Base-by-base conservation (phyloP, 2,797 vertebrate species). In the Ptychobarbus kaznakovi region DNA sequence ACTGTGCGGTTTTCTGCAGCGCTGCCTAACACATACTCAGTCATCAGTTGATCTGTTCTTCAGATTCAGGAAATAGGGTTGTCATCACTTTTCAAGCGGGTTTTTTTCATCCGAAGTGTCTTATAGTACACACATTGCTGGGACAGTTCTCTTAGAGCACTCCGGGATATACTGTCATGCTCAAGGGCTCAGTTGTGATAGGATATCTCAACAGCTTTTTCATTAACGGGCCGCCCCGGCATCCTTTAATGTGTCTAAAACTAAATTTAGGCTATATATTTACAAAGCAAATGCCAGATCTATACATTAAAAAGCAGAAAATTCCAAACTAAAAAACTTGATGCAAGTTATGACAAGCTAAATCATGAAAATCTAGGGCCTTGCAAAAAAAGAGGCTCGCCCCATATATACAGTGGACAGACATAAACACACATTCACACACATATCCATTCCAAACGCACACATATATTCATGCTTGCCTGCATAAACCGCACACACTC, bases 331-430 rank as follows among this genome's bases (percentile, higher is more conserved):
- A 98, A 97, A 98, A 95, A 99, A 99, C 98, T 99, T 99, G 98
- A 99, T 99, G 98, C 98, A 99, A 99, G 98, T 99, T 97, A 98
- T 97, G 97, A 97, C 95, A 96, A 97, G 94, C 93, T 93, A 97
- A 96, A 95, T 95, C 92, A 95, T 96, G 95, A 94, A 96, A 92
- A 95, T 94, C 93, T 93, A 94, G 94, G 95, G 94, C 94, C 94
- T 95, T 92, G 95, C 94, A 95, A 76, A 85, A 73, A 85, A 73
- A 51, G 80, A 73, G 40, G 46, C 53, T 68, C 35, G 80, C 75
- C 89, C 88, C 86, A 79, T 87, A 84, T 88, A 86, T 70, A 81
- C 81, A 74, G 87, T 84, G 86, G 82, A 89, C 74, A 89, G 66
- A 92, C 90, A 82, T 76, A 66, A 92, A 93, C 93, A 92, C 93